Evolutionary conservation across 1,140 invertebrate species (phyloP).

Genomic region (Protaetia brevitarsis): DNA sequence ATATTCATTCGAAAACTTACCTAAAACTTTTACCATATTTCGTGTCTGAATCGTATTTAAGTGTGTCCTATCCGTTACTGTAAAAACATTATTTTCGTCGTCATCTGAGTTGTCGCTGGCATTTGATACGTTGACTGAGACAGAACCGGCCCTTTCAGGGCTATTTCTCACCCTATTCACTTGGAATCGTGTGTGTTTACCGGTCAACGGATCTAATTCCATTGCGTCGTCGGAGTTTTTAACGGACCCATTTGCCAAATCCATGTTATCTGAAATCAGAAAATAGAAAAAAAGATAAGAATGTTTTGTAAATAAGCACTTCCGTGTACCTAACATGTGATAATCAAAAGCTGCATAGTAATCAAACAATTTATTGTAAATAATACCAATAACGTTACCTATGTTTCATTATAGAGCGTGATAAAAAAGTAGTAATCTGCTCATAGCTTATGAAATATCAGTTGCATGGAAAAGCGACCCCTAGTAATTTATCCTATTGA

Average conservation of each 20-base stretch:
- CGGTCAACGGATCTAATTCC: slow-evolving; percentile 30
- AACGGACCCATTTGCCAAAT: not conserved
- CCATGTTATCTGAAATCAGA: slow-evolving; percentile 1
- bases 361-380: too few species aligned
- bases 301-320: not conserved
- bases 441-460: too few species aligned
- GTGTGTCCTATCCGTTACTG: slow-evolving; percentile 47
- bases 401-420: too few species aligned
- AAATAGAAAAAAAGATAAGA: not conserved
- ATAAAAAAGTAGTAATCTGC: too few species aligned
- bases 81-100: slow-evolving; percentile 37
- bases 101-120: slow-evolving; percentile 32
- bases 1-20: slow-evolving; percentile 51
- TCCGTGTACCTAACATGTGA: too few species aligned
- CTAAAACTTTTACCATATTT: slow-evolving; percentile 77
- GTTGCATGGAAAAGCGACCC: too few species aligned
- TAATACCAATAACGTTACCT: too few species aligned
- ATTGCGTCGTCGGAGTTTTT: slow-evolving; percentile 12
- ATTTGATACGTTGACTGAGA: slow-evolving; percentile 8
- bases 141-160: slow-evolving; percentile 11
- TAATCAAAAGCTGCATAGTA: too few species aligned
- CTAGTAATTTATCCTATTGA: too few species aligned
- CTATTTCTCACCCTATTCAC: slow-evolving; percentile 45
- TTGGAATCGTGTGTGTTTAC: slow-evolving; percentile 45
- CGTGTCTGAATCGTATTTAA: slow-evolving; percentile 63